Evolutionary conservation across 2,888 invertebrate species (phyloP).

Genomic region (Isoperla grammatica): DNA sequence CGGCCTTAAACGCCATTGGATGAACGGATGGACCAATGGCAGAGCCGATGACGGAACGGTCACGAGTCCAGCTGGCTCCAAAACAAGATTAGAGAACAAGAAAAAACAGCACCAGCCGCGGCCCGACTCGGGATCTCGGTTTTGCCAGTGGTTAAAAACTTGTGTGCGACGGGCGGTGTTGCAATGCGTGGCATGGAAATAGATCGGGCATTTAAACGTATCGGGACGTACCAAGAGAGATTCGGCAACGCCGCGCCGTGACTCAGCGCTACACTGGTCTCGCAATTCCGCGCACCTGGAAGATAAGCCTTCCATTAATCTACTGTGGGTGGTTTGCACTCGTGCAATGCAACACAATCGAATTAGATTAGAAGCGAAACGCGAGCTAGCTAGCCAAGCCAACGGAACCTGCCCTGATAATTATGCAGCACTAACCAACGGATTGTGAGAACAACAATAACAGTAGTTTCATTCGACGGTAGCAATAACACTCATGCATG

Average conservation of each 20-base stretch:
- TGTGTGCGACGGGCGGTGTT: slow-evolving; percentile 22
- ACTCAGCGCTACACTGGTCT: background rate
- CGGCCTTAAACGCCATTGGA: slow-evolving; percentile 28
- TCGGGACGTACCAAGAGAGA: too few species aligned
- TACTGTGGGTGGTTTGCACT: too few species aligned
- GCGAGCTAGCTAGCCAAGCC: too few species aligned
- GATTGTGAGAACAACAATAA: too few species aligned
- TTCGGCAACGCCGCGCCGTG: background rate
- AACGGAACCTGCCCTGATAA: too few species aligned
- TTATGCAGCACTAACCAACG: too few species aligned
- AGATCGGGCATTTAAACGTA: too few species aligned
- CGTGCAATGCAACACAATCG: too few species aligned
- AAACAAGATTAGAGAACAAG: slow-evolving; percentile 12
- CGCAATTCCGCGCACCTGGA: background rate
- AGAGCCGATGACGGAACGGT: slow-evolving; percentile 24
- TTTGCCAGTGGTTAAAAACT: slow-evolving; percentile 20
- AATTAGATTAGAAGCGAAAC: too few species aligned
- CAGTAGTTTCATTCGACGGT: too few species aligned
- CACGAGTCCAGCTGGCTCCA: slow-evolving; percentile 25
- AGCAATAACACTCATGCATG: too few species aligned
- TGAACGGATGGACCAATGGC: slow-evolving; percentile 20
- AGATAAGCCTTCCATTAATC: too few species aligned
- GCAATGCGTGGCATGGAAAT: slow-evolving; percentile 15
- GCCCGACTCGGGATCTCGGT: slow-evolving; percentile 23
- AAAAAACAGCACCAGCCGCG: slow-evolving; percentile 15